Evolutionary conservation across 2,888 invertebrate genomes (phyloP).

Genomic region (Alentia gelatinosa): DNA sequence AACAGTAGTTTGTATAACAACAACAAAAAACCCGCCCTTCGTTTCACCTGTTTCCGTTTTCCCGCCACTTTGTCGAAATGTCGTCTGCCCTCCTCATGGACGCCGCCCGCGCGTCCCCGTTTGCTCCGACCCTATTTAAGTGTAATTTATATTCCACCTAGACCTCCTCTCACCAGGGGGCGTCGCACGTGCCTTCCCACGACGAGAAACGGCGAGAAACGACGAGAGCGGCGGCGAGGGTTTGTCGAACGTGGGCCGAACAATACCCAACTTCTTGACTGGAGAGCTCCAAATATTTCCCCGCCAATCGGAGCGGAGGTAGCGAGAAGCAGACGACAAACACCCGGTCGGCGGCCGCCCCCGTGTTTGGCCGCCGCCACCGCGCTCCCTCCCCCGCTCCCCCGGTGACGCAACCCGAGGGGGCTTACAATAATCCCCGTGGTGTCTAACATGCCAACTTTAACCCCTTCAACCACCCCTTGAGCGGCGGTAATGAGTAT

Average conservation of each 20-base stretch:
- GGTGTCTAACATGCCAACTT: conserved; percentile 26
- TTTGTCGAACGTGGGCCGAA: conserved; percentile 35
- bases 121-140: conserved; percentile 41
- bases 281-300: conserved; percentile 45
- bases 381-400: no score
- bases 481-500: background rate
- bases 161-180: background rate
- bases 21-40: no score
- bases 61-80: conserved; percentile 2
- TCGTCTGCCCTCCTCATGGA: background rate
- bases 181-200: conserved; percentile 37
- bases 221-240: background rate
- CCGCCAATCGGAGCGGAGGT: background rate
- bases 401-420: conserved; percentile 30
- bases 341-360: background rate
- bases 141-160: conserved; percentile 44
- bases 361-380: background rate
- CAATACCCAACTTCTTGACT: conserved; percentile 44
- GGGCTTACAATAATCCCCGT: conserved; percentile 5
- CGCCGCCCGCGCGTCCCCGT: background rate
- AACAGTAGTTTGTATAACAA: background rate
- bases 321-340: conserved; percentile 20
- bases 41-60: conserved; percentile 18
- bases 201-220: background rate
- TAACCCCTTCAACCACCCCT: background rate